These are phyloP conservation scores for Physella acuta DNA, from an alignment of 1,140 invertebrate genomes.

Conservation along the genomic window DNA sequence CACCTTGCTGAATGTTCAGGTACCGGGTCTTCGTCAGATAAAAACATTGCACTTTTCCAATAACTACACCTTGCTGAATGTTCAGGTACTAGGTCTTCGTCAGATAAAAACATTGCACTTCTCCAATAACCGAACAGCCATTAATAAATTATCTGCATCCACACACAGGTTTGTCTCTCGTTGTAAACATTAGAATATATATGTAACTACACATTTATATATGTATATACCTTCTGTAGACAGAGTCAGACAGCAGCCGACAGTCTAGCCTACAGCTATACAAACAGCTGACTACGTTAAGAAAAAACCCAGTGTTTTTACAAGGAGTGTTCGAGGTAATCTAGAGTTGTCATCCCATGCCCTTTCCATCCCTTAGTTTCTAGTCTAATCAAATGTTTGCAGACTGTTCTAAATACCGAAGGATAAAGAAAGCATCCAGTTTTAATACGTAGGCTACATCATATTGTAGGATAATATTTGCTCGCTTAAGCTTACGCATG, in stretches of 20 bases:
- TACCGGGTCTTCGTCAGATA: background rate
- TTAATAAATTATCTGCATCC: background rate
- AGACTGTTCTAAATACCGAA: background rate
- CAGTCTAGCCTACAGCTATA: constrained; percentile 8
- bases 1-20: background rate
- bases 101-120: background rate
- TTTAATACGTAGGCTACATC: background rate
- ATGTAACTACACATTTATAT: background rate
- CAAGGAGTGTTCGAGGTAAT: background rate
- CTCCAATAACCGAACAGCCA: background rate
- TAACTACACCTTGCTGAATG: background rate
- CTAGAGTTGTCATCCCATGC: background rate
- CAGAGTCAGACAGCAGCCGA: background rate
- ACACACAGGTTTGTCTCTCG: background rate
- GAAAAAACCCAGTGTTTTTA: background rate
- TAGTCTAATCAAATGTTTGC: background rate
- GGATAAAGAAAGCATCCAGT: background rate
- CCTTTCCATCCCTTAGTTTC: background rate
- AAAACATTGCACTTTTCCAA: background rate
- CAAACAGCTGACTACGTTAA: constrained; percentile 2
- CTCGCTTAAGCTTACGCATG: too few species aligned
- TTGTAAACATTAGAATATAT: too few species aligned
- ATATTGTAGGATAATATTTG: background rate
- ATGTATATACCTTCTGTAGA: background rate
- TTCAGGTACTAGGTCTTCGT: background rate